Evolutionary conservation across 1,140 invertebrate species (phyloP), one percentile per base, ranked within the genome.

Genomic region (Polyergus mexicanus): DNA sequence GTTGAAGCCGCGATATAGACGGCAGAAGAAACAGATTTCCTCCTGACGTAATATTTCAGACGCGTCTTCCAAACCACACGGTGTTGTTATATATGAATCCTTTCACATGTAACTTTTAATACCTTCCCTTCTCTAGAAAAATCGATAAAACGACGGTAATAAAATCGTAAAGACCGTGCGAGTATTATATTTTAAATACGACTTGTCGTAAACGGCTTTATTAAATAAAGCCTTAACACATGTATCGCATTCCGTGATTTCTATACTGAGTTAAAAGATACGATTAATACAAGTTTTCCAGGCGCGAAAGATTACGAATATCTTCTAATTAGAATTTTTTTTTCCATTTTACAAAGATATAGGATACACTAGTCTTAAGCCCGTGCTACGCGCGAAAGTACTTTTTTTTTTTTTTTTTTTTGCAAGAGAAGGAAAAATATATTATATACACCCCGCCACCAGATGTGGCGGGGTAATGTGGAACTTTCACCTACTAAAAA

Each of bases 151-250:
- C 47, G 63, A 10, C 19, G 76, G 13, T 56, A 68, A 83, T 83
- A 83, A 83, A 62, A 83, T 60, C 56, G 13, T 60, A 62, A 83
- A 60, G n/a, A 69, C 13, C n/a, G 28, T 13, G 38, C 38, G 6
- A 35, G 10, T 72, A 13, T 60, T 35, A 47, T 51, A 74, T 25
- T 74, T 72, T 41, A 80, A 54, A 68, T 38, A 38, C 35, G 22
- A 80, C 35, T 19, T 25, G 25, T 66, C 2, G 13, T 19, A 38
- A 38, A 35, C 11, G 32, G 25, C 32, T 69, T 41, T 22, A 80
- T 69, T 16, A 22, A n/a, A n/a, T n/a, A n/a, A n/a, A 56, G 47
- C 4, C 35, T 38, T 47, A 44, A 19, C 51, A 22, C 32, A 68
- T 22, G 16, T 22, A 56, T 80, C 19, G 11, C 22, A 2, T 38